Conservation (phyloP, 2,888 invertebrate species). For the Lycophotia porphyrea region DNA sequence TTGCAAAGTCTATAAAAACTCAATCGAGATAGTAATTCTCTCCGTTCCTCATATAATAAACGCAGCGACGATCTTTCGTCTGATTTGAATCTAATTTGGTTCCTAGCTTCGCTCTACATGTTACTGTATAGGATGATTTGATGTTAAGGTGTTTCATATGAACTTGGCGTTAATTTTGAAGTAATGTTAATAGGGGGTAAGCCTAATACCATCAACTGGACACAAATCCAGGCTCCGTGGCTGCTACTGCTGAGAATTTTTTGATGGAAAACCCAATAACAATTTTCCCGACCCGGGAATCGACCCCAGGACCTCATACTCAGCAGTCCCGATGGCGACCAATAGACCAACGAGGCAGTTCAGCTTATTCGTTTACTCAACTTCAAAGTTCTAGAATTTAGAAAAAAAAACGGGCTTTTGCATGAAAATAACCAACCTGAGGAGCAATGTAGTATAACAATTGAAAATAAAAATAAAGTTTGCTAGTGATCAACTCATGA, state of each 20-base stretch:
- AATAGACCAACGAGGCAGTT: no score
- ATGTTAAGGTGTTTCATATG: conserved; percentile 51
- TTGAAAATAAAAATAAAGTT: not conserved
- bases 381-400: not conserved
- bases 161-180: not conserved
- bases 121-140: conserved; percentile 50
- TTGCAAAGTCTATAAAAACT: conserved; percentile 54
- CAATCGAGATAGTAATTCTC: conserved; percentile 72
- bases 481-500: not conserved
- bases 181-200: not conserved
- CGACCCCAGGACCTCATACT: no score
- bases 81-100: conserved; percentile 81
- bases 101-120: conserved; percentile 44
- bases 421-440: not conserved
- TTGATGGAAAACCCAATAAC: no score
- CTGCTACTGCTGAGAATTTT: no score
- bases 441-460: not conserved
- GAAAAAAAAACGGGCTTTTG: fast-evolving
- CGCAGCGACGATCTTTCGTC: conserved; percentile 69
- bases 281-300: no score
- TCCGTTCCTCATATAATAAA: conserved; percentile 72
- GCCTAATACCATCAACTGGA: no score
- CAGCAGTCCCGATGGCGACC: no score
- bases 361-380: not conserved
- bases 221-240: no score